Base-by-base conservation (phyloP, 2,797 vertebrate genomes). In the Acanthis flammea region DNA sequence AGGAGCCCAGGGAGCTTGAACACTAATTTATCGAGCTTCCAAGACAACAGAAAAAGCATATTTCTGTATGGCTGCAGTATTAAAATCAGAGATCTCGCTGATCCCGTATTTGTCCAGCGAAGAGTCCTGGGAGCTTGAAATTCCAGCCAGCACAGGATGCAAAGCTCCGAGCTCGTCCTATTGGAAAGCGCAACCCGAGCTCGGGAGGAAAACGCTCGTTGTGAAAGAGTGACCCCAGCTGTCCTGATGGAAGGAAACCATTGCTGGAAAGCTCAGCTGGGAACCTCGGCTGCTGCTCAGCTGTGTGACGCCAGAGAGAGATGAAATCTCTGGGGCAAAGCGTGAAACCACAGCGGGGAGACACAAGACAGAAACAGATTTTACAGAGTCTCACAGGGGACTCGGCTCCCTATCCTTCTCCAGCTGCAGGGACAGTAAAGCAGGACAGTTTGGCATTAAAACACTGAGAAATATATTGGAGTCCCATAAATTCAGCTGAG, bases 141-240 rank as follows among this genome's bases (percentile, higher is more conserved):
- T 44, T 66, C 73, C 15, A 1, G 14, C 57, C 7, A 7, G 78
- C 47, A 14, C 30, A 15, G 50, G 57, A 60, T 23, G 68, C 63
- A 21, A 8, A 0, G 61, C 73, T 48, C 23, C 1, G 72, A 67
- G 66, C 22, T 61, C 3, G 0, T 41, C 4, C 2, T 6, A 2
- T 2, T 14, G 60, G 55, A 37, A 79, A 54, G 66, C 1, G 0
- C 48, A 22, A 2, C 9, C 28, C 4, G 4, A 25, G 39, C 54
- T 51, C 35, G 1, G 75, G 65, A 91, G 61, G 19, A 65, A 70
- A 85, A 25, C 4, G 28, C 90, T 94, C 3, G 4, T 58, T 90
- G 94, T 45, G 91, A 91, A 96, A 96, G 79, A 95, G 93, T 96
- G 96, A 96, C 96, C 94, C 94, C 96, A 87, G 18, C 92, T 25